phyloP scores from a whole-genome alignment of 2,797 vertebrate genomes.

The Monodelphis domestica region DNA sequence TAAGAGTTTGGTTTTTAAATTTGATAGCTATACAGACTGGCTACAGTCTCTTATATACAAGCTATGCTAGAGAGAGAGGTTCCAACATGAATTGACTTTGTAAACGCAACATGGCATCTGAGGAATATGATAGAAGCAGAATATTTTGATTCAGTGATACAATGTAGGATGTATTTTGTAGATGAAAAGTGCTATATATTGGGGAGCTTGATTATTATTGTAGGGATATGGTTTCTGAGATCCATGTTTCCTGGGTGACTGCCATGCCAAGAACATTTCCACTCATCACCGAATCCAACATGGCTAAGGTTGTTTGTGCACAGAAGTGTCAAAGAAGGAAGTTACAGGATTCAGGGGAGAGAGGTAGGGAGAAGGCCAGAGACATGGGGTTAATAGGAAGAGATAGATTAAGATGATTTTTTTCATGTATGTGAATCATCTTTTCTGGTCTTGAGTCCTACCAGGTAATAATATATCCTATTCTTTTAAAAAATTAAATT shows the following conservation, averaged over 20 bases:
- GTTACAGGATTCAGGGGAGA: background rate
- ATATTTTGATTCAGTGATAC: background rate
- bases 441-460: background rate
- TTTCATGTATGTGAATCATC: background rate
- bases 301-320: background rate
- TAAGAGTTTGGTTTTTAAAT: conserved; percentile 14
- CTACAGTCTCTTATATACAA: background rate
- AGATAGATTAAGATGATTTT: background rate
- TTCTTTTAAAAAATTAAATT: background rate
- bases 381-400: background rate
- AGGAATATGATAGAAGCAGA: background rate
- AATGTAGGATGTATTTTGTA: background rate
- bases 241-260: background rate
- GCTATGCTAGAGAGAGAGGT: background rate
- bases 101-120: background rate
- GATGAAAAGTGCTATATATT: background rate
- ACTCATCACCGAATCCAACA: background rate
- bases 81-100: background rate
- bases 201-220: background rate
- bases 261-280: background rate
- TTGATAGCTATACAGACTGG: background rate
- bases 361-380: background rate
- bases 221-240: background rate
- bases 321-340: background rate
- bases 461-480: background rate